Evolutionary conservation across 2,888 invertebrate species (phyloP).

Genomic region (Macrophya alboannulata): DNA sequence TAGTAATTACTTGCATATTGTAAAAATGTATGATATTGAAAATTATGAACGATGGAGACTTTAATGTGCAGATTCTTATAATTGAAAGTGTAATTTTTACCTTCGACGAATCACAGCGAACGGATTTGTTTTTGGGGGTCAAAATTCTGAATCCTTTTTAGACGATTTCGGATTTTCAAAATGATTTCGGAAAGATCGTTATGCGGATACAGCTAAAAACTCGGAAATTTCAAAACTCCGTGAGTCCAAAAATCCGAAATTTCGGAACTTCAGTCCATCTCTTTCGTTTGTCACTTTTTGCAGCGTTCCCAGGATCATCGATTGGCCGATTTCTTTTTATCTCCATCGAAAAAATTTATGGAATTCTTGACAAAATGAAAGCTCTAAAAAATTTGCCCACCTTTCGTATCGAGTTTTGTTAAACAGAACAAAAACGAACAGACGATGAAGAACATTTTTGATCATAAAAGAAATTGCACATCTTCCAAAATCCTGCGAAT

Average conservation of each 20-base stretch:
- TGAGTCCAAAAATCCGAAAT: no score
- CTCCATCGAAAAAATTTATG: no score
- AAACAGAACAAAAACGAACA: background rate
- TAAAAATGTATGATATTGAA: background rate
- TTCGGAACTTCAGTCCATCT: no score
- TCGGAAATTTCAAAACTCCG: no score
- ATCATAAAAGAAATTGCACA: background rate
- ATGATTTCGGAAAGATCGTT: no score
- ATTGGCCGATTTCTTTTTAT: background rate
- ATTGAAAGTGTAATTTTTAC: background rate
- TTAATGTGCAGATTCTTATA: background rate
- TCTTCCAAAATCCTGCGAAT: background rate
- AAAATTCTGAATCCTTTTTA: no score
- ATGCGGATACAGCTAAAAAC: no score
- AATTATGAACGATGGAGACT: background rate
- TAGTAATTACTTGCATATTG: background rate
- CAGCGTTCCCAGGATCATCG: background rate
- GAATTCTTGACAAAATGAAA: background rate
- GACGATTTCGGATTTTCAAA: no score
- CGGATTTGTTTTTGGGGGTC: background rate
- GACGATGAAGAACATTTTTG: no score
- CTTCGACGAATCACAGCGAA: no score
- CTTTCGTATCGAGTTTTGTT: background rate
- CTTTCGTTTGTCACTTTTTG: background rate
- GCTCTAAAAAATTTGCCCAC: background rate